These are phyloP conservation scores for Asbolus verrucosus DNA, from an alignment of 1,140 invertebrate genomes.

Conservation along the genomic window DNA sequence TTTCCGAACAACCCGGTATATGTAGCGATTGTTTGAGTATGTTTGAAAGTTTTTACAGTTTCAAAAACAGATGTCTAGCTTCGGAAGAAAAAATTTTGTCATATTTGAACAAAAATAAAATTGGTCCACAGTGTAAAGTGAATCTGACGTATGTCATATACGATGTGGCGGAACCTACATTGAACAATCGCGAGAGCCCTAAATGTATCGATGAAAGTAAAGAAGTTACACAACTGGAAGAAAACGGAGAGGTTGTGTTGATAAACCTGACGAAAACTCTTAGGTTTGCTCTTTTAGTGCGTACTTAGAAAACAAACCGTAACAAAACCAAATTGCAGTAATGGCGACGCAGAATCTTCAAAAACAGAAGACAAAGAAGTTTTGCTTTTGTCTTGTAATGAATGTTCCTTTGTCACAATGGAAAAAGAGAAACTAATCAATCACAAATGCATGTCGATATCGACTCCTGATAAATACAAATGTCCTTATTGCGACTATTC, in stretches of 20 bases:
- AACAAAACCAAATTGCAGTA: not conserved
- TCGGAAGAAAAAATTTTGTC: slow-evolving; percentile 2
- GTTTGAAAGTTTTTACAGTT: slow-evolving; percentile 19
- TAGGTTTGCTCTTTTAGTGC: not conserved
- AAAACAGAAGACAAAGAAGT: slow-evolving; percentile 6
- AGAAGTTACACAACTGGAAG: not conserved
- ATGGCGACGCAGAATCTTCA: not conserved
- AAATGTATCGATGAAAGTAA: not conserved
- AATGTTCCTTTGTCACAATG: slow-evolving; percentile 15
- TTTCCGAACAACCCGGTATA: slow-evolving; percentile 8
- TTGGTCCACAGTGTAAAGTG: slow-evolving; percentile 1
- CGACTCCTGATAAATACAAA: slow-evolving; percentile 1
- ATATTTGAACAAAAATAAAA: slow-evolving; percentile 2
- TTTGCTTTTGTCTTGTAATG: not conserved
- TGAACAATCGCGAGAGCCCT: not conserved
- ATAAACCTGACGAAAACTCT: not conserved
- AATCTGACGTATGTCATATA: slow-evolving; percentile 8
- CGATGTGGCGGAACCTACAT: not conserved
- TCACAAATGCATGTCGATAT: not conserved
- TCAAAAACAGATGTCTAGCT: slow-evolving; percentile 28
- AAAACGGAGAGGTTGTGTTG: not conserved
- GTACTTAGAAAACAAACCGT: not conserved
- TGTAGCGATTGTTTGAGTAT: slow-evolving; percentile 12
- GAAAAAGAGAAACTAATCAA: not conserved
- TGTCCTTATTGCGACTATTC: slow-evolving; percentile 45